Conservation (phyloP, 2,797 vertebrate genomes). For the Argya squamiceps region DNA sequence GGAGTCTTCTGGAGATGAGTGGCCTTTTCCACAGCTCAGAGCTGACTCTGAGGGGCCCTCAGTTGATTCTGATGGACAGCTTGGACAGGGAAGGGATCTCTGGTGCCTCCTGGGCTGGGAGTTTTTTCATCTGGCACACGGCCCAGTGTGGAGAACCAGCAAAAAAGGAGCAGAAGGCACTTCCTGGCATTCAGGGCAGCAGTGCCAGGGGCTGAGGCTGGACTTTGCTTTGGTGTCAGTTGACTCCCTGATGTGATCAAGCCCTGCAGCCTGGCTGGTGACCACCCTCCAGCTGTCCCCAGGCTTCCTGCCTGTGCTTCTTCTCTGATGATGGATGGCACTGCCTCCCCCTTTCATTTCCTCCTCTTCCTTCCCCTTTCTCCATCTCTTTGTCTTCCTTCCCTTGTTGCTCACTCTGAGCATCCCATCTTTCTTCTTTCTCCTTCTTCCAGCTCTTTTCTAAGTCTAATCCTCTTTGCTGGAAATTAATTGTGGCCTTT, state of each 20-base stretch:
- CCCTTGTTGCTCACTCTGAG: background rate
- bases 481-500: background rate
- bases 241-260: conserved; percentile 29
- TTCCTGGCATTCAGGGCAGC: conserved; percentile 21
- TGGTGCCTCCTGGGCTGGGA: background rate
- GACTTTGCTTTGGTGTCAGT: conserved; percentile 41
- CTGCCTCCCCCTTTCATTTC: background rate
- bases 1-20: background rate
- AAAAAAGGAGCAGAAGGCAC: background rate
- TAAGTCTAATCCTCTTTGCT: background rate
- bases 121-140: background rate
- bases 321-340: background rate
- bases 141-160: background rate
- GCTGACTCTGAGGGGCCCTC: background rate
- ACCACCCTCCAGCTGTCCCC: background rate
- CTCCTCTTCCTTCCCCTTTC: background rate
- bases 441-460: background rate
- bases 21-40: background rate
- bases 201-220: background rate
- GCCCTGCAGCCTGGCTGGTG: background rate
- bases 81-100: background rate
- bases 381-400: background rate
- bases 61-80: background rate
- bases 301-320: background rate
- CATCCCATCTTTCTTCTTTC: background rate